phyloP scores from a whole-genome alignment of 1,140 invertebrate species.

The Drosophila suzukii region DNA sequence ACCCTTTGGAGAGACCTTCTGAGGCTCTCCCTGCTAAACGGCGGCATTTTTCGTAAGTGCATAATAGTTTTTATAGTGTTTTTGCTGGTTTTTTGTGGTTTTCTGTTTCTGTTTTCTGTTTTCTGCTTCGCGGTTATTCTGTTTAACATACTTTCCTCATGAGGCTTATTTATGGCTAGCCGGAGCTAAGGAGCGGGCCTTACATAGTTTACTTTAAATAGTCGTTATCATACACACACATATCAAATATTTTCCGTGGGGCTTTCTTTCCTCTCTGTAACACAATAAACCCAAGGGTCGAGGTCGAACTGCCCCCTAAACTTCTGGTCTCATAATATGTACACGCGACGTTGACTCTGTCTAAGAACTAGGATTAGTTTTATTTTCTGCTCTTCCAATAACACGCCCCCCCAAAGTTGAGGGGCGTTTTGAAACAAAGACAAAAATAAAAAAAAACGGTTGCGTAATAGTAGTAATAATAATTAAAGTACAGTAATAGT shows the following conservation, averaged over 20 bases:
- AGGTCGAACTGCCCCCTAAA: background rate
- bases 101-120: conserved; percentile 9
- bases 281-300: background rate
- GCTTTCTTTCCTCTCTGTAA: background rate
- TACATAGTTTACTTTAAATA: conserved; percentile 35
- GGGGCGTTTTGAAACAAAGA: background rate
- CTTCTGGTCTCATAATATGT: background rate
- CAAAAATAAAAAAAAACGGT: conserved; percentile 14
- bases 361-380: conserved; percentile 19
- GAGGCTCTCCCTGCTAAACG: conserved; percentile 45
- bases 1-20: conserved; percentile 11
- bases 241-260: conserved; percentile 14
- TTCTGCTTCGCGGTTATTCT: conserved; percentile 3
- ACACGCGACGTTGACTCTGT: conserved; percentile 24
- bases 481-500: conserved; percentile 33
- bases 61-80: conserved; percentile 7
- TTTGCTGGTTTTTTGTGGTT: conserved; percentile 18
- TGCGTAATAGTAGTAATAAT: conserved; percentile 8
- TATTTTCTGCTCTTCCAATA: conserved; percentile 1
- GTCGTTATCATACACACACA: conserved; percentile 12
- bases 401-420: too few species aligned
- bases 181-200: conserved; percentile 25
- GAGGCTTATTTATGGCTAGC: conserved; percentile 50
- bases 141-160: conserved; percentile 25
- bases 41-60: conserved; percentile 62